Conservation (phyloP, 2,888 invertebrate species). For the Vesta saturnalis region DNA sequence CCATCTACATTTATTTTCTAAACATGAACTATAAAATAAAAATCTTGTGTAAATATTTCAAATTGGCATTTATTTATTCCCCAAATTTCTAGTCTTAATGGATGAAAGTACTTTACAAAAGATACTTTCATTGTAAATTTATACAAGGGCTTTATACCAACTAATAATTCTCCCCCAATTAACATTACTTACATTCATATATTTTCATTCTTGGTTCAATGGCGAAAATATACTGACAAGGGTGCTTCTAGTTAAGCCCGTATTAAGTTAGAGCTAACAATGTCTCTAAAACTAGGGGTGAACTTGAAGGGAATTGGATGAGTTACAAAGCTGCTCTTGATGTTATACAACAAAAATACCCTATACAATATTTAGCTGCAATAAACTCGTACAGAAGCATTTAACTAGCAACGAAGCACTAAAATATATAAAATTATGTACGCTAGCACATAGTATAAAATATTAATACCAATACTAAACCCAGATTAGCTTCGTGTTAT, state of each 20-base stretch:
- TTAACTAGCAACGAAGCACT: neutral
- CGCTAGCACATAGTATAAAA: neutral
- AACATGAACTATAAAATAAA: too few relatives aligned
- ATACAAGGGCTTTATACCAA: neutral
- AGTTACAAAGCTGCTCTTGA: neutral
- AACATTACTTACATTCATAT: neutral
- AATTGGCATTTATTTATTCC: neutral
- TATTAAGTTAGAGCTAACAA: neutral
- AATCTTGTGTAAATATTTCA: too few relatives aligned
- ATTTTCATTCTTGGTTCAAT: neutral
- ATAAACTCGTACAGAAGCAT: neutral
- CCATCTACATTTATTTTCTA: too few relatives aligned
- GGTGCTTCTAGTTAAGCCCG: neutral
- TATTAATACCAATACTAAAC: neutral
- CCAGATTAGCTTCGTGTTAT: neutral
- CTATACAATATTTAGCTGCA: neutral
- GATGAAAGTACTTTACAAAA: neutral
- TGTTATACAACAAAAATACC: conserved; percentile 1
- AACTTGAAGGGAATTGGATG: conserved; percentile 1
- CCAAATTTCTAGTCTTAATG: neutral
- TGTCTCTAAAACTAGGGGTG: neutral
- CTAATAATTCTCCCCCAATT: neutral
- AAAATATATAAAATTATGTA: neutral
- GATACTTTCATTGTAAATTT: neutral
- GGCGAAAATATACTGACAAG: neutral